Conservation (phyloP, 2,113 vertebrate species). For the Ptilorrhoa leucosticta region DNA sequence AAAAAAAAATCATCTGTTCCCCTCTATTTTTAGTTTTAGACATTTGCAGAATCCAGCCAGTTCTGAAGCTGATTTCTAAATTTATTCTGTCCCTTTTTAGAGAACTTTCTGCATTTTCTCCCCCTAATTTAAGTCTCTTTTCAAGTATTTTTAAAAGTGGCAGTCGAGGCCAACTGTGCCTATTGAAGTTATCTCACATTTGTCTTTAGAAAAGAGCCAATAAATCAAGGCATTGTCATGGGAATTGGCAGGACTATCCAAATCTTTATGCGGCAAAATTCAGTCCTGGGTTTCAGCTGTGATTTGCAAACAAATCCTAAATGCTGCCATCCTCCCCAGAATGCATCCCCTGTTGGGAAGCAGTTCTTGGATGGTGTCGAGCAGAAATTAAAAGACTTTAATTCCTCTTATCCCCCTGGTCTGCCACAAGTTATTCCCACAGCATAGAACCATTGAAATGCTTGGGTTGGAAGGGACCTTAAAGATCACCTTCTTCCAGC, state of each 20-base stretch:
- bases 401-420: neutral
- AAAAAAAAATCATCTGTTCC: neutral
- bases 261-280: neutral
- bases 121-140: neutral
- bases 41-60: neutral
- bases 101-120: neutral
- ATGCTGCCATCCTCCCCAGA: neutral
- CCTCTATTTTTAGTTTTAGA: neutral
- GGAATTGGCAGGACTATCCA: neutral
- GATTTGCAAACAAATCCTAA: neutral
- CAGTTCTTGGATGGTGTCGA: neutral
- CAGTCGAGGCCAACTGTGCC: neutral
- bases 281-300: neutral
- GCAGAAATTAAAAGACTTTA: neutral
- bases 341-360: neutral
- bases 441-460: neutral
- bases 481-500: neutral
- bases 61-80: conserved; percentile 15
- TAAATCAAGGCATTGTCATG: neutral
- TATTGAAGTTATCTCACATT: neutral
- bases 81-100: conserved; percentile 12
- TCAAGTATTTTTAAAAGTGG: conserved; percentile 3
- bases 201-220: neutral
- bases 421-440: neutral
- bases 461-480: neutral